phyloP scores from a whole-genome alignment of 2,113 vertebrate species.

The Casuarius casuarius region DNA sequence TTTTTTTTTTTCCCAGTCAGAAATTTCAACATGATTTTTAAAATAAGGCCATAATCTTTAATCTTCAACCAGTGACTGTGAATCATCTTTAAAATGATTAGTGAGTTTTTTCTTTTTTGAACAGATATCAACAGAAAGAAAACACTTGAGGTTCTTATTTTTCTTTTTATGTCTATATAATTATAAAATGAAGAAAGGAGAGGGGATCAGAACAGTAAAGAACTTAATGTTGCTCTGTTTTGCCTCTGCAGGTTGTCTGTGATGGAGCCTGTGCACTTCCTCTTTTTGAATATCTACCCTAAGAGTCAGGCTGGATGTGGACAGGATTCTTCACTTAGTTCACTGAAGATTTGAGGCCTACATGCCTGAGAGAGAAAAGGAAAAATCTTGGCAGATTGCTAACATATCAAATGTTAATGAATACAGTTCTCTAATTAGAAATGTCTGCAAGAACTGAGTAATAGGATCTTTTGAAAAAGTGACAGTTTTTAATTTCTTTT shows the following conservation, averaged over 20 bases:
- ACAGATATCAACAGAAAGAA: neutral
- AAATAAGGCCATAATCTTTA: neutral
- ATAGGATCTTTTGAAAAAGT: slow-evolving; percentile 51
- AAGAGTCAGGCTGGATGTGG: neutral
- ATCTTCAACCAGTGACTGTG: neutral
- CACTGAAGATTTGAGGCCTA: neutral
- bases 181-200: neutral
- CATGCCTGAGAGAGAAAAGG: slow-evolving; percentile 34
- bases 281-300: neutral
- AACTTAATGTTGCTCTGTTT: neutral
- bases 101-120: neutral
- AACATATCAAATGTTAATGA: slow-evolving; percentile 67
- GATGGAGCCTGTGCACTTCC: neutral
- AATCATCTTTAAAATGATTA: neutral
- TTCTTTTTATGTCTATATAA: neutral
- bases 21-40: neutral
- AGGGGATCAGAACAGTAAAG: neutral
- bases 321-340: neutral
- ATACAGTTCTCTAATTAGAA: slow-evolving; percentile 68
- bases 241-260: neutral
- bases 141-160: neutral
- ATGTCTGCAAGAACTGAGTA: slow-evolving; percentile 54
- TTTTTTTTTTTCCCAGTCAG: neutral
- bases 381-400: slow-evolving; percentile 51
- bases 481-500: slow-evolving; percentile 58